Percentiles rank a stretch among this genome's conserved stretches.
Evolutionary conservation across 2,797 vertebrate genomes (phyloP).

Genomic region (Arctocebus calabarensis): DNA sequence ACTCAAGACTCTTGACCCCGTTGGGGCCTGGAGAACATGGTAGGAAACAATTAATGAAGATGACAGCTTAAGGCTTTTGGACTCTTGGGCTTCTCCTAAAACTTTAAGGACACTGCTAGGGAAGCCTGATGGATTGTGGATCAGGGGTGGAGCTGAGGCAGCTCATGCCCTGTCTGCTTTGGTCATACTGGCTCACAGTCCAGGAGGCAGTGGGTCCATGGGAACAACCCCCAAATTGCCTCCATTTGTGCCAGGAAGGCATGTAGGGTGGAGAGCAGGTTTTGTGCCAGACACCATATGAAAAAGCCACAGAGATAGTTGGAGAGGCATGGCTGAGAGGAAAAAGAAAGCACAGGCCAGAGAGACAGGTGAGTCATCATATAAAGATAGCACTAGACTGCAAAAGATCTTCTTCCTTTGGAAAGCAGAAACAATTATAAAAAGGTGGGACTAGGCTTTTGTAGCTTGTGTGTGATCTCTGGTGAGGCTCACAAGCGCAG

Average conservation of each 20-base stretch:
- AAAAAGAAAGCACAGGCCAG: slow-evolving; percentile 16
- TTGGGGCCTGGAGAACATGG: neutral
- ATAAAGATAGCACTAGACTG: slow-evolving; percentile 70
- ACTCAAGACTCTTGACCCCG: neutral
- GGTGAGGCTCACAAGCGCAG: neutral
- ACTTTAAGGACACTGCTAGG: neutral
- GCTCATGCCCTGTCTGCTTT: neutral
- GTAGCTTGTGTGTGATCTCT: slow-evolving; percentile 21
- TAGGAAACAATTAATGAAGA: neutral
- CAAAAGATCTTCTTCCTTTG: slow-evolving; percentile 46
- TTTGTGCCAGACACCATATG: neutral
- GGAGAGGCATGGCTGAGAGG: slow-evolving; percentile 17
- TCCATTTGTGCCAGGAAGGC: neutral
- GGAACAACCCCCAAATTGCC: neutral
- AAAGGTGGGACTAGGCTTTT: slow-evolving; percentile 44
- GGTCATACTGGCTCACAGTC: neutral
- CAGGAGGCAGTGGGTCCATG: neutral
- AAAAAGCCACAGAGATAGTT: slow-evolving; percentile 45
- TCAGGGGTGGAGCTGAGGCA: neutral
- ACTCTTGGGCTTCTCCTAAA: neutral
- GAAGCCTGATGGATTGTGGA: neutral
- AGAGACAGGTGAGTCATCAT: slow-evolving; percentile 70
- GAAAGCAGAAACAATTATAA: slow-evolving; percentile 43
- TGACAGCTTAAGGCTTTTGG: neutral
- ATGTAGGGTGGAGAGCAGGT: neutral